Conservation (phyloP, 2,797 vertebrate genomes). For the Leontocebus nigricollis region DNA sequence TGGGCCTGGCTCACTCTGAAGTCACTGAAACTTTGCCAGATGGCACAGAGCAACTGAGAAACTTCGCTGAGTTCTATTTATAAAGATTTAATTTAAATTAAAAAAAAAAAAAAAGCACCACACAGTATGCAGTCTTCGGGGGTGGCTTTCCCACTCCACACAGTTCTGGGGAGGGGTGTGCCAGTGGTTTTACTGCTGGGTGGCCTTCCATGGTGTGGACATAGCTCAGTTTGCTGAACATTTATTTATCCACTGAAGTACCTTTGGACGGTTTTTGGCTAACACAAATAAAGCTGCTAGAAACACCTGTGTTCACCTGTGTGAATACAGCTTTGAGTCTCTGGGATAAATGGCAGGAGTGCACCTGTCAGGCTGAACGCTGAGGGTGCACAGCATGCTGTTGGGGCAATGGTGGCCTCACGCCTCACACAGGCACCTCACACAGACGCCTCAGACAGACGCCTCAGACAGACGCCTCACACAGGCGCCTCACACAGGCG, state of each 20-base stretch:
- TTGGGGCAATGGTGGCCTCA: too few species aligned
- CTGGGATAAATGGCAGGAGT: accelerated
- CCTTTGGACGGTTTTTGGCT: not conserved
- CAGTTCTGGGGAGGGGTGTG: not conserved
- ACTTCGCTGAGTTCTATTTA: constrained; percentile 87
- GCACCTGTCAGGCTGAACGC: not conserved
- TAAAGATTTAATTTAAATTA: too few species aligned
- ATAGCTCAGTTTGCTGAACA: not conserved
- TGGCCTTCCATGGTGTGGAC: not conserved
- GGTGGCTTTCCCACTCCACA: not conserved
- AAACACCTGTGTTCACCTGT: not conserved
- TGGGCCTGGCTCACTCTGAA: constrained; percentile 89
- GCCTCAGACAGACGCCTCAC: too few species aligned
- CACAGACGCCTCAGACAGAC: too few species aligned
- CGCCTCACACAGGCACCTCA: accelerated
- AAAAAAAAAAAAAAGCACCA: too few species aligned
- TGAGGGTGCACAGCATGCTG: too few species aligned
- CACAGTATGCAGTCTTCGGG: not conserved
- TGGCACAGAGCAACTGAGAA: constrained; percentile 89
- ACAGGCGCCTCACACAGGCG: too few species aligned
- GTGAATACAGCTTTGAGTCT: not conserved
- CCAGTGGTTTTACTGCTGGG: not conserved
- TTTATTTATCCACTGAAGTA: not conserved
- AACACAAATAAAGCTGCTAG: not conserved
- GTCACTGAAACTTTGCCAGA: constrained; percentile 87